Evolutionary conservation across 2,113 vertebrate species (phyloP).

Genomic region (Amphilophus citrinellus): DNA sequence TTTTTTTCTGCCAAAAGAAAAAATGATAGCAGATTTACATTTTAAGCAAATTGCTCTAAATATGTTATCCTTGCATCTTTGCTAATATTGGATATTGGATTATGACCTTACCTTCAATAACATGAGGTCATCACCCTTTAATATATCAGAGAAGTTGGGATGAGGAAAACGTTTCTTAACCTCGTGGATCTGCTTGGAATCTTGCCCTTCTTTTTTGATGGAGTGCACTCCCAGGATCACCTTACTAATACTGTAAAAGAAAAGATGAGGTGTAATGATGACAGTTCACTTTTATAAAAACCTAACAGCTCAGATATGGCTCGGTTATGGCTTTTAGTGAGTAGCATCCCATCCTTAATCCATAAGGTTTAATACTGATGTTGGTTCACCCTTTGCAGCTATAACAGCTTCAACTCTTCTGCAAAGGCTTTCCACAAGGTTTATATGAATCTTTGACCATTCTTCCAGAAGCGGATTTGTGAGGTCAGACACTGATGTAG

Average conservation of each 20-base stretch:
- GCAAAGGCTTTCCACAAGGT: too few relatives aligned
- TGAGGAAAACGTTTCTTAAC: constrained; percentile 36
- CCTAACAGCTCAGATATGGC: not conserved
- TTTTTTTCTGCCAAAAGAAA: too few relatives aligned
- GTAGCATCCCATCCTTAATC: too few relatives aligned
- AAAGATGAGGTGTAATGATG: not conserved
- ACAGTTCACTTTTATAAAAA: not conserved
- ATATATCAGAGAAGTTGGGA: constrained; percentile 40
- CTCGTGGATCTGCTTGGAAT: constrained; percentile 26
- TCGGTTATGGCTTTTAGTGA: accelerated
- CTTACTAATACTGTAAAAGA: constrained; percentile 10
- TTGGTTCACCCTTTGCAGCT: too few relatives aligned
- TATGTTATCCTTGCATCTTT: too few relatives aligned
- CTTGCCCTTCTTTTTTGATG: constrained; percentile 14
- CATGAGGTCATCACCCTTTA: constrained; percentile 49
- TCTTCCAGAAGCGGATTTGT: too few relatives aligned
- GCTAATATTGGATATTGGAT: accelerated
- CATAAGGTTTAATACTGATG: too few relatives aligned
- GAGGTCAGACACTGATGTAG: too few relatives aligned
- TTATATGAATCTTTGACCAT: too few relatives aligned
- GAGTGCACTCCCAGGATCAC: constrained; percentile 73
- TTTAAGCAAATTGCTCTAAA: too few relatives aligned
- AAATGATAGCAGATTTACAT: too few relatives aligned
- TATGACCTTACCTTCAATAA: constrained; percentile 71
- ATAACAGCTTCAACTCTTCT: too few relatives aligned